Evolutionary conservation across 2,797 vertebrate genomes (phyloP).

Genomic region (Spinus olivaceus): DNA sequence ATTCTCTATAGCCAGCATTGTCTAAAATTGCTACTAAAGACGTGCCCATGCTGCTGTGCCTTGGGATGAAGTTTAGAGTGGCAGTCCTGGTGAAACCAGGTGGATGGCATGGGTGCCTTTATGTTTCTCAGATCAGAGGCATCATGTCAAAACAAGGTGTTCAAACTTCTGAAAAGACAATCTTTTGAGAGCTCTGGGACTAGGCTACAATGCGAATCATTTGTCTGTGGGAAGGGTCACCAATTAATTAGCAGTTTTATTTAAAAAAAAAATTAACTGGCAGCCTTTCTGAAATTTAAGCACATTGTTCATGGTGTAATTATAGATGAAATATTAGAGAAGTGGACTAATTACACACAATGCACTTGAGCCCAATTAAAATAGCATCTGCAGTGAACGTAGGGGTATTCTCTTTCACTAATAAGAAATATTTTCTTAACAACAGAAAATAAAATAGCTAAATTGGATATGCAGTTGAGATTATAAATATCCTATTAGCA

Average conservation of each 20-base stretch:
- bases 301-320: conserved; percentile 74
- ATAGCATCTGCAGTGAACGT: conserved; percentile 72
- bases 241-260: conserved; percentile 44
- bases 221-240: conserved; percentile 41
- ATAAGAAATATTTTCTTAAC: conserved; percentile 79
- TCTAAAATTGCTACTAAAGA: neutral
- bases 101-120: neutral
- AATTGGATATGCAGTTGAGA: conserved; percentile 79
- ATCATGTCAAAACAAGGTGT: neutral
- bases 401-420: conserved; percentile 72
- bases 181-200: neutral
- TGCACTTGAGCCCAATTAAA: conserved; percentile 80
- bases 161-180: neutral
- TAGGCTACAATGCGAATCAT: neutral
- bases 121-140: neutral
- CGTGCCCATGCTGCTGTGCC: accelerated
- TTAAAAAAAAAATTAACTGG: conserved; percentile 11
- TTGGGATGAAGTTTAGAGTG: neutral
- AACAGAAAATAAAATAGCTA: conserved; percentile 80
- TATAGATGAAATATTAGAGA: conserved; percentile 81
- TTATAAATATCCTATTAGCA: conserved; percentile 82
- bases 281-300: conserved; percentile 74
- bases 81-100: neutral
- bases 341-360: conserved; percentile 79
- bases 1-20: neutral